phyloP scores from a whole-genome alignment of 2,113 vertebrate genomes.

The Puntigrus tetrazona region DNA sequence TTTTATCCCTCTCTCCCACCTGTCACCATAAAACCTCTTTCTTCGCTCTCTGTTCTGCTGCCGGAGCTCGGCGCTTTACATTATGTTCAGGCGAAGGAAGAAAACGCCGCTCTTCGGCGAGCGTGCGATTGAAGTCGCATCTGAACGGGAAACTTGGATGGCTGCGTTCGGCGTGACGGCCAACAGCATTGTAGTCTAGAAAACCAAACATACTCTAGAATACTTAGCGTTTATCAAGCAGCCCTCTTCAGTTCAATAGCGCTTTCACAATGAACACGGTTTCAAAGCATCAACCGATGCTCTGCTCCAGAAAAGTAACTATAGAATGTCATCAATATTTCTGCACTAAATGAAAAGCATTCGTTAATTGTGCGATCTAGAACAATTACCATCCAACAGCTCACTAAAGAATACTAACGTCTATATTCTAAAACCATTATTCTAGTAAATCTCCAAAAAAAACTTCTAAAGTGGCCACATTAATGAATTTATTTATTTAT shows the following conservation, averaged over 20 bases:
- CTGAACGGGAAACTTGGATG: neutral
- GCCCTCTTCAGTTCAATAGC: neutral
- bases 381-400: neutral
- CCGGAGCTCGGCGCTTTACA: neutral
- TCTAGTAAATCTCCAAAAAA: too few relatives aligned
- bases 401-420: neutral
- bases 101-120: neutral
- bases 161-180: neutral
- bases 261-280: neutral
- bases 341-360: neutral
- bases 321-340: neutral
- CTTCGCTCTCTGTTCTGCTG: conserved; percentile 64
- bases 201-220: neutral
- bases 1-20: conserved; percentile 43
- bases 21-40: conserved; percentile 34
- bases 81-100: neutral
- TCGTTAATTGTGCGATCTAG: neutral
- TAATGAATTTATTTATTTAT: too few relatives aligned
- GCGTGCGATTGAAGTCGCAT: neutral
- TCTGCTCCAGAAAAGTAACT: neutral
- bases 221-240: neutral
- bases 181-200: neutral
- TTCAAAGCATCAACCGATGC: neutral
- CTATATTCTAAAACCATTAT: too few relatives aligned
- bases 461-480: too few relatives aligned